Base-by-base conservation (phyloP, 2,888 invertebrate genomes). In the Autographa pulchrina region DNA sequence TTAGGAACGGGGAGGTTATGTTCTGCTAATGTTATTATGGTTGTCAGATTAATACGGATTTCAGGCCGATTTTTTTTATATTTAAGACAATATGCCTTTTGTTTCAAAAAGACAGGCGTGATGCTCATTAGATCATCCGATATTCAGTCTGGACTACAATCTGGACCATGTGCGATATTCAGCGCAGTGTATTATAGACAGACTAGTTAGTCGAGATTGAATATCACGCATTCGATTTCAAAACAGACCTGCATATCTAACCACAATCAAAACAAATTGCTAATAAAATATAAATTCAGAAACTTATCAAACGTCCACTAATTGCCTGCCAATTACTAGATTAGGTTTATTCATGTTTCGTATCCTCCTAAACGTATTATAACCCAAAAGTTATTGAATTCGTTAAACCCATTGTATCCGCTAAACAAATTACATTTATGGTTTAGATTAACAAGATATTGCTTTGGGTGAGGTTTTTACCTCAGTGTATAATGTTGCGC, bases 351-450 rank as follows among this genome's bases (percentile, higher is more conserved):
- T 18, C 11, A 20, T 20, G 18, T 54, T 56, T 56, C n/a, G 54
- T 56, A 56, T 56, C 54, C 54, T 25, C 20, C 11, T 25, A 20
- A 56, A 56, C 4, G 13, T 56, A 56, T 56, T 56, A 56, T 16
- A 59, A 32, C 59, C 59, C 59, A 35, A 59, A 59, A 59, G 59
- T 59, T 59, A 59, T 59, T 59, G 59, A 59, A 59, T 59, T 59
- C 16, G 59, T 59, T 32, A 13, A 56, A 25, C 20, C 54, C 54
- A 58, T 16, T 59, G 59, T 59, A 31, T 59, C 31, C 59, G 31
- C 32, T 35, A 59, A 59, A 59, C 59, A 59, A 59, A 59, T 32
- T 59, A 59, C 32, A 32, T 59, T 56, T 56, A 9, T 56, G 54
- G 20, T 20, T 56, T 20, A 56, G 54, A 56, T 56, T 56, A 56